These are phyloP conservation scores for Dendroctonus valens DNA, from an alignment of 1,140 invertebrate genomes.

Conservation along the genomic window DNA sequence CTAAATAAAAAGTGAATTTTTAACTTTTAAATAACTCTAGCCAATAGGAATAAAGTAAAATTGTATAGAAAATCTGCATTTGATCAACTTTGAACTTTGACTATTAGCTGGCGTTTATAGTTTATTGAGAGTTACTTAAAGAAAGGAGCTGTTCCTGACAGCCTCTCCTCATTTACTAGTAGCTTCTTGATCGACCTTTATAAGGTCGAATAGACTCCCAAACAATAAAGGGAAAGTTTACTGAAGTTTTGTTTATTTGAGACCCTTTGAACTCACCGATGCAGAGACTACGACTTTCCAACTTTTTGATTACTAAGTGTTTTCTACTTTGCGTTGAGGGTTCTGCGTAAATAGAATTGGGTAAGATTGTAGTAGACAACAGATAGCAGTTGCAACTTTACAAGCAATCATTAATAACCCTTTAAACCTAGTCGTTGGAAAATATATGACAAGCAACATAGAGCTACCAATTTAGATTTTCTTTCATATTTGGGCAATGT, in stretches of 20 bases:
- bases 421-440: no score
- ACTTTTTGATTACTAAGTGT: conserved; percentile 2
- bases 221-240: conserved; percentile 11
- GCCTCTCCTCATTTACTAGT: background rate
- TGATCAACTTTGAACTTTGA: no score
- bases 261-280: background rate
- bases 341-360: no score
- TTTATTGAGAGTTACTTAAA: background rate
- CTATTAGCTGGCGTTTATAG: no score
- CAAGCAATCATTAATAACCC: no score
- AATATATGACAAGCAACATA: no score
- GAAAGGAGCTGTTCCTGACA: background rate
- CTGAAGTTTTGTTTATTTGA: conserved; percentile 3
- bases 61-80: no score
- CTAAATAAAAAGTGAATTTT: background rate
- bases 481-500: no score
- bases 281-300: background rate
- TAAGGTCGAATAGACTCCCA: conserved; percentile 5
- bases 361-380: no score
- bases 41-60: background rate
- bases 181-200: background rate
- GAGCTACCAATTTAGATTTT: no score
- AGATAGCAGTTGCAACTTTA: no score
- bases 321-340: background rate
- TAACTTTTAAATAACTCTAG: background rate